These are phyloP conservation scores for Hetaerina titia DNA, from an alignment of 2,888 invertebrate species.

Conservation along the genomic window DNA sequence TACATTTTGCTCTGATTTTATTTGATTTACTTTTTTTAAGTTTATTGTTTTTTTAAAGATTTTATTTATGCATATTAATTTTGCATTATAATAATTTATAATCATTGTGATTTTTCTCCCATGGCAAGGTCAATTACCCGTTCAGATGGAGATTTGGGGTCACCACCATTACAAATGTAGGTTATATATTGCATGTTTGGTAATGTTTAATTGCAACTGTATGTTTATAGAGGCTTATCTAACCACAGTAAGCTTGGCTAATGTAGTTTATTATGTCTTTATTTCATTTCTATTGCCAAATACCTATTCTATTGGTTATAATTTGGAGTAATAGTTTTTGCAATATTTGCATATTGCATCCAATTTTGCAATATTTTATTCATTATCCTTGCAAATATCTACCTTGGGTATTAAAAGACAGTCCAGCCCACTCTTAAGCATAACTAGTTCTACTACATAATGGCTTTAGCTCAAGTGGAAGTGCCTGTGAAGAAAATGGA, in stretches of 20 bases:
- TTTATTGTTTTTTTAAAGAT: neutral
- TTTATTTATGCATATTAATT: slow-evolving; percentile 15
- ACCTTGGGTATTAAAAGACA: too few species aligned
- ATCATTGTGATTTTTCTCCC: slow-evolving; percentile 13
- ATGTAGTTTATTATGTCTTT: neutral
- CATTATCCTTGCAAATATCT: too few species aligned
- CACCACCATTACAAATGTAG: slow-evolving; percentile 44
- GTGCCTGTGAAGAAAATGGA: too few species aligned
- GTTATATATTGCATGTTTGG: slow-evolving; percentile 40
- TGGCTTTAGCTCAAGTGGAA: too few species aligned
- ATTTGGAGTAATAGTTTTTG: neutral
- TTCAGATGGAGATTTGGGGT: slow-evolving; percentile 61
- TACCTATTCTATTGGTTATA: neutral
- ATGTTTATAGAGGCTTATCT: neutral
- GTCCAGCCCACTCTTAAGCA: too few species aligned
- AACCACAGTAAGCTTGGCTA: neutral
- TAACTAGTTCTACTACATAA: too few species aligned
- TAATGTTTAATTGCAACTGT: neutral
- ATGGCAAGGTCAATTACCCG: slow-evolving; percentile 41
- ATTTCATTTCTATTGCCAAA: too few species aligned
- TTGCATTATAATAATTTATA: neutral
- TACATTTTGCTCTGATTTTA: neutral
- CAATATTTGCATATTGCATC: too few species aligned
- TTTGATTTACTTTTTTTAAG: neutral
- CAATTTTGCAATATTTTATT: too few species aligned